These are phyloP conservation scores for Discoglossus pictus DNA, from an alignment of 2,797 vertebrate species.

Conservation along the genomic window DNA sequence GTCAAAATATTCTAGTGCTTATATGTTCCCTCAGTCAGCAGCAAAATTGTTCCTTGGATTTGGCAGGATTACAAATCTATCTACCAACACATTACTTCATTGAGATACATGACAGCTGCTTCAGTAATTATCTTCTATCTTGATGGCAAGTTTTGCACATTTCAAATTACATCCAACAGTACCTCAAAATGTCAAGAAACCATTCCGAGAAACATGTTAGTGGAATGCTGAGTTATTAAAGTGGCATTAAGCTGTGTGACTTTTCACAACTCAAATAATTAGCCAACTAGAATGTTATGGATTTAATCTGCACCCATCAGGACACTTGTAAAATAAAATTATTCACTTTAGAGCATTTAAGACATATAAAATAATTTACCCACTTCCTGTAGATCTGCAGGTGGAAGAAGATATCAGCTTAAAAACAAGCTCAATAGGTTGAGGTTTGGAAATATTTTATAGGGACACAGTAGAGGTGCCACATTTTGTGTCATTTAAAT, in stretches of 20 bases:
- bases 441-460: too few relatives aligned
- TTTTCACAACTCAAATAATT: conserved; percentile 34
- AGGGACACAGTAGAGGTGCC: too few relatives aligned
- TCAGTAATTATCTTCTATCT: conserved; percentile 51
- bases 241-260: conserved; percentile 36
- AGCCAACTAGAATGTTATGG: conserved; percentile 27
- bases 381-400: too few relatives aligned
- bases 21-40: conserved; percentile 41
- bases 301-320: not conserved
- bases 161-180: conserved; percentile 45
- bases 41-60: conserved; percentile 47
- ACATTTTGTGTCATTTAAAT: too few relatives aligned
- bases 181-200: conserved; percentile 48
- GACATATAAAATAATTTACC: not conserved
- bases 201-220: conserved; percentile 26
- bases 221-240: conserved; percentile 38
- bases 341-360: not conserved
- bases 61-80: conserved; percentile 45
- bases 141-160: conserved; percentile 49
- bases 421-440: too few relatives aligned
- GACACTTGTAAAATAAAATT: not conserved
- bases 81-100: conserved; percentile 50
- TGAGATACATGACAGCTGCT: conserved; percentile 51
- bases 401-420: too few relatives aligned
- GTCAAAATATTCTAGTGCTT: conserved; percentile 45